Evolutionary conservation across 2,888 invertebrate genomes (phyloP).

Genomic region (Leptinotarsa rubiginosa): DNA sequence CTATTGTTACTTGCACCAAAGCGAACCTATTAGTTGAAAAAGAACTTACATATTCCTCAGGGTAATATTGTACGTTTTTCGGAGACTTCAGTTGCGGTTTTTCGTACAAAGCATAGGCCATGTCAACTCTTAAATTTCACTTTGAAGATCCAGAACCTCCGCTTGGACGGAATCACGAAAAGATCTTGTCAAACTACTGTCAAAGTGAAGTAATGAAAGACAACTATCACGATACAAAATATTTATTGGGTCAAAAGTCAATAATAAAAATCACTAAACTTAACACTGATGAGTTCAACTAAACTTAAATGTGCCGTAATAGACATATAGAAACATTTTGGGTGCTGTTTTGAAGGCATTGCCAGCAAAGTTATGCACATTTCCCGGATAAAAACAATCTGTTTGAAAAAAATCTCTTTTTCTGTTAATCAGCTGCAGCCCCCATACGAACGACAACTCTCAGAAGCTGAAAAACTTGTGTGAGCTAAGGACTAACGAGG

Average conservation of each 20-base stretch:
- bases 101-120: constrained; percentile 37
- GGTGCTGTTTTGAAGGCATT: constrained; percentile 27
- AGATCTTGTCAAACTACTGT: constrained; percentile 38
- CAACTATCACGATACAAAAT: constrained; percentile 61
- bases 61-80: constrained; percentile 39
- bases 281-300: constrained; percentile 62
- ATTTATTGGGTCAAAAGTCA: constrained; percentile 64
- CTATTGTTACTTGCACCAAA: too few relatives aligned
- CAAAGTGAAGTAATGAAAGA: constrained; percentile 19
- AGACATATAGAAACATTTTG: constrained; percentile 61
- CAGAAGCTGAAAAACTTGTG: too few relatives aligned
- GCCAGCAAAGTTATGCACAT: constrained; percentile 10
- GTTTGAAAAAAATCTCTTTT: too few relatives aligned
- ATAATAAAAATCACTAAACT: constrained; percentile 62
- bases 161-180: constrained; percentile 30
- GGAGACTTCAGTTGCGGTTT: constrained; percentile 24
- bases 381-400: neutral
- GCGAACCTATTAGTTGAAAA: neutral
- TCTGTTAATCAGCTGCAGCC: too few relatives aligned
- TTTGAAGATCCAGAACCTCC: constrained; percentile 38
- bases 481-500: too few relatives aligned
- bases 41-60: constrained; percentile 49
- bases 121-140: constrained; percentile 35
- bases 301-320: constrained; percentile 60
- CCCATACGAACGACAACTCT: too few relatives aligned